phyloP scores from a whole-genome alignment of 1,140 invertebrate genomes.

The Neodiprion pinetum region DNA sequence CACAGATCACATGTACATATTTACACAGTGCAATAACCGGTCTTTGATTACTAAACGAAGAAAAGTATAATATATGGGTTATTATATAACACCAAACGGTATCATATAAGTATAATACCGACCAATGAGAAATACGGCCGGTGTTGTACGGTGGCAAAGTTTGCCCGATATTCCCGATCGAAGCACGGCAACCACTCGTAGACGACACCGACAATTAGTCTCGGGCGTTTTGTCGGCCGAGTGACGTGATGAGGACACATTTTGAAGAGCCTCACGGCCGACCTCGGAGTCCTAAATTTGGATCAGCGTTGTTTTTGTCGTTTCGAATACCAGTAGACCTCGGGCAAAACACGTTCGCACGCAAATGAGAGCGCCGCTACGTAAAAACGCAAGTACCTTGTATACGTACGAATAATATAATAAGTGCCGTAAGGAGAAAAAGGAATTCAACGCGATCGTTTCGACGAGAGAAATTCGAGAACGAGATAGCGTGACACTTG shows the following conservation, averaged over 20 bases:
- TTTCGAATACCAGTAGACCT: neutral
- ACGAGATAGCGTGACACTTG: neutral
- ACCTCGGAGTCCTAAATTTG: neutral
- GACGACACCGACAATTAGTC: too few relatives aligned
- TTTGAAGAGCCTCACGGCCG: neutral
- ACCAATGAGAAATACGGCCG: too few relatives aligned
- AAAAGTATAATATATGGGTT: neutral
- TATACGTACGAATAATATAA: neutral
- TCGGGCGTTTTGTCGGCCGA: too few relatives aligned
- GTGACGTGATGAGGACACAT: too few relatives aligned
- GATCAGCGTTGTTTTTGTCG: neutral
- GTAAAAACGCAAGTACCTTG: neutral
- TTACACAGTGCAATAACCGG: neutral
- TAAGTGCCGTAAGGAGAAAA: too few relatives aligned
- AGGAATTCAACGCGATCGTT: neutral
- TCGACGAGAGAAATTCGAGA: conserved; percentile 10
- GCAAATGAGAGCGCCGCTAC: neutral
- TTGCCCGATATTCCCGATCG: neutral
- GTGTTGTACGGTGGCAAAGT: neutral
- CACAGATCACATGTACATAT: too few relatives aligned
- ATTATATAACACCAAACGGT: neutral
- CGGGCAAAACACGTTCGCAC: conserved; percentile 1
- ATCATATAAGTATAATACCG: too few relatives aligned
- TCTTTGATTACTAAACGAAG: neutral
- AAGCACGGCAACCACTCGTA: too few relatives aligned